Base-by-base conservation (phyloP, 1,140 invertebrate genomes). In the Drosophila grimshawi region DNA sequence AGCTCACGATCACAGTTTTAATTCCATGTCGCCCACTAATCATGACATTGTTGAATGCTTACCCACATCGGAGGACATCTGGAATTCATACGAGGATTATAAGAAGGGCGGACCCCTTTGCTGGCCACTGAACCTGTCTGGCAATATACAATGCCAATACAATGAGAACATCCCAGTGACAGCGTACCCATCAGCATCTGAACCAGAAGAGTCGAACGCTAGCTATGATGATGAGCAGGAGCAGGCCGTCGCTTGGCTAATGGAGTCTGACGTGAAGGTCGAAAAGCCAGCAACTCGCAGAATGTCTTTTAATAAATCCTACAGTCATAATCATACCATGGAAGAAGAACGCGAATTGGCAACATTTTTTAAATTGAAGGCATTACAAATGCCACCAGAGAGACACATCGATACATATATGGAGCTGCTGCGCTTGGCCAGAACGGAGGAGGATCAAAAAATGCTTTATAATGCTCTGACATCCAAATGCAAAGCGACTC, bases 61-160 rank as follows among this genome's bases (percentile, higher is more conserved):
- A 19, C 70, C 70, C 4, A 45, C 61, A 1, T 63, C 70, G 2
- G 62, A 78, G 30, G 61, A 80, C 2, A 60, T 80, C 3, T 68
- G 64, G 51, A 6, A 49, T 0, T 63, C 4, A 8, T 78, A 55
- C 30, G 11, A 59, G 3, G 41, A 37, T 2, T 4, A 3, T 7
- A n/a, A 70, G 4, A 2, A 6, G 2, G 11, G 19, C 4, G 39
- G 41, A 1, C 3, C 59, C 1, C 60, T 56, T 0, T 4, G 29
- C 2, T 80, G 78, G 76, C 78, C 78, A 52, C 10, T 78, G 35
- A 6, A 2, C 4, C 3, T 45, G 61, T 4, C 10, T 2, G 39
- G 10, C 35, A 51, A 19, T 19, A 4, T 7, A 2, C 3, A 2
- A 29, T 49, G 19, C 29, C 8, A 11, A 8, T 3, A 3, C 2